Percentiles rank a stretch among this genome's conserved stretches.
phyloP scores from a whole-genome alignment of 2,888 invertebrate species.

The Torymus tubicola region DNA sequence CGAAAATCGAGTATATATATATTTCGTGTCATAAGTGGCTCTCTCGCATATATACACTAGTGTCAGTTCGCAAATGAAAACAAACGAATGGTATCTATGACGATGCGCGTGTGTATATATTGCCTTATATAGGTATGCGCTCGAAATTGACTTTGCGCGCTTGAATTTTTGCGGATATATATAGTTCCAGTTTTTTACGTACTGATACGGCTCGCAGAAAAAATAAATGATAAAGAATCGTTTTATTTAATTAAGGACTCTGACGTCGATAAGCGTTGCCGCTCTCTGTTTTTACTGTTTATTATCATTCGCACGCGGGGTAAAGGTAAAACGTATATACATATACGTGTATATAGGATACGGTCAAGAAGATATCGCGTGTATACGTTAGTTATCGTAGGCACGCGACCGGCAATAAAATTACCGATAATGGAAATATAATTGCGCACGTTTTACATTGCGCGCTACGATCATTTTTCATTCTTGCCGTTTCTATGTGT shows the following conservation, averaged over 20 bases:
- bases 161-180: neutral
- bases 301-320: no score
- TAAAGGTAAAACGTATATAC: no score
- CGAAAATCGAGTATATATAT: no score
- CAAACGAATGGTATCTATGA: conserved; percentile 38
- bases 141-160: conserved; percentile 28
- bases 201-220: no score
- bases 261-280: no score
- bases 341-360: no score
- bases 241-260: conserved; percentile 14
- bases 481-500: no score
- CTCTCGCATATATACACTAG: neutral
- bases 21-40: neutral
- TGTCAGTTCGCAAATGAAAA: conserved; percentile 22
- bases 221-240: conserved; percentile 4
- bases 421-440: conserved; percentile 11
- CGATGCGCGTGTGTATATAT: conserved; percentile 3
- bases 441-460: neutral
- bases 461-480: neutral
- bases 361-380: no score
- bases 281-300: no score
- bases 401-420: conserved; percentile 29
- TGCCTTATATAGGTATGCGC: neutral
- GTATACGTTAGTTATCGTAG: neutral
- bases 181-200: neutral